Conservation (phyloP, 2,797 vertebrate genomes). For the Coregonus ussuriensis region DNA sequence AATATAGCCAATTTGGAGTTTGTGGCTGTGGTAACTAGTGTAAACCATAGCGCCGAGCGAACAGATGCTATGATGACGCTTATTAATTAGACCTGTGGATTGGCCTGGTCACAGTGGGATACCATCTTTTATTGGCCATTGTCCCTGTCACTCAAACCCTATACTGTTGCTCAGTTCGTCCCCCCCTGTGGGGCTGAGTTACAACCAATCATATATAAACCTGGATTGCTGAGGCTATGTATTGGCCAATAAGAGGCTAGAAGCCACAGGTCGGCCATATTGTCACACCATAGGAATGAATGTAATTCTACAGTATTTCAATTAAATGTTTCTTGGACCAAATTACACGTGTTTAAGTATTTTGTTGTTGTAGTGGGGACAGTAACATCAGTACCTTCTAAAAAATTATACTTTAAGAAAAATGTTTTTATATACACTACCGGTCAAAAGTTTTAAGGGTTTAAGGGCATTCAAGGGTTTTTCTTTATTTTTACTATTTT, state of each 20-base stretch:
- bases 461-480: too few species aligned
- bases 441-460: too few species aligned
- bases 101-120: constrained; percentile 4
- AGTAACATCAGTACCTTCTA: too few species aligned
- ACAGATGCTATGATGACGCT: constrained; percentile 29
- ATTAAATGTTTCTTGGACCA: too few species aligned
- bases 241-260: neutral
- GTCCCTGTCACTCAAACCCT: constrained; percentile 17
- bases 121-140: constrained; percentile 10
- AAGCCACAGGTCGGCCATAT: too few species aligned
- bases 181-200: neutral
- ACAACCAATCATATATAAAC: neutral
- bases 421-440: too few species aligned
- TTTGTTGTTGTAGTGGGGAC: constrained; percentile 11
- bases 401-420: too few species aligned
- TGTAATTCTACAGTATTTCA: neutral
- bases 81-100: constrained; percentile 18
- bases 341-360: too few species aligned
- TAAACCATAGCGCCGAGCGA: neutral
- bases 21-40: too few species aligned
- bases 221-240: too few species aligned
- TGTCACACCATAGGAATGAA: neutral
- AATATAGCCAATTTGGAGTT: too few species aligned
- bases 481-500: too few species aligned
- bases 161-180: neutral